These are phyloP conservation scores for Hydractinia echinata DNA, from an alignment of 30 jellyfish, hydroid and myxozoan genomes.

Conservation along the genomic window DNA sequence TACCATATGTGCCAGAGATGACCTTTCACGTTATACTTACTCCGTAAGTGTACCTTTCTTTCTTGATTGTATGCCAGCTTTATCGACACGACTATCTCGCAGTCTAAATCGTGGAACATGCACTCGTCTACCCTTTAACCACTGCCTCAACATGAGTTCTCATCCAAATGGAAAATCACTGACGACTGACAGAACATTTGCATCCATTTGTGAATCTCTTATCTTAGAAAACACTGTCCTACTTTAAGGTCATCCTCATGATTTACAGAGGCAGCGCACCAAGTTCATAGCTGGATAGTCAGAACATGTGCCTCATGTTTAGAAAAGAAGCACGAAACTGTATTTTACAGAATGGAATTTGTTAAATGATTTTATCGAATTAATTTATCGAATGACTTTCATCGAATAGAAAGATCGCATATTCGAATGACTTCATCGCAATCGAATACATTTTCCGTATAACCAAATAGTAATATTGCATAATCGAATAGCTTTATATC, in stretches of 20 bases:
- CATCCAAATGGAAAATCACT: not conserved
- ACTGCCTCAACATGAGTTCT: constrained; percentile 8
- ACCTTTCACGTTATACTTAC: not conserved
- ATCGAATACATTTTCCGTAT: not conserved
- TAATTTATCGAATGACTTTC: not conserved
- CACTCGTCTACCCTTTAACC: constrained; percentile 2
- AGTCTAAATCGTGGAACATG: constrained; percentile 8
- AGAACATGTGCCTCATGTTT: too few species aligned
- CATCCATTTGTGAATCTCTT: not conserved
- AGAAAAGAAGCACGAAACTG: too few species aligned
- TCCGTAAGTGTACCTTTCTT: not conserved
- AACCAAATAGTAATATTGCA: not conserved
- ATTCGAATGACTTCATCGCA: not conserved
- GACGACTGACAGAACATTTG: not conserved
- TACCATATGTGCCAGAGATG: not conserved
- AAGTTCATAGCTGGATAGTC: too few species aligned
- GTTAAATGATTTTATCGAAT: not conserved
- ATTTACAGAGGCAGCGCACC: not conserved
- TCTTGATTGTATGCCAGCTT: constrained; percentile 6
- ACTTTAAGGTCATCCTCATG: not conserved
- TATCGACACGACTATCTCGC: constrained; percentile 14
- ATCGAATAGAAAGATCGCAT: constrained; percentile 1
- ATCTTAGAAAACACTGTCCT: too few species aligned
- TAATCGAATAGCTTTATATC: not conserved
- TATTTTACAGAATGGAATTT: too few species aligned